Percentiles rank a stretch among this genome's conserved stretches.
These are phyloP conservation scores for Anseranas semipalmata DNA, from an alignment of 2,113 vertebrate genomes.

Conservation along the genomic window DNA sequence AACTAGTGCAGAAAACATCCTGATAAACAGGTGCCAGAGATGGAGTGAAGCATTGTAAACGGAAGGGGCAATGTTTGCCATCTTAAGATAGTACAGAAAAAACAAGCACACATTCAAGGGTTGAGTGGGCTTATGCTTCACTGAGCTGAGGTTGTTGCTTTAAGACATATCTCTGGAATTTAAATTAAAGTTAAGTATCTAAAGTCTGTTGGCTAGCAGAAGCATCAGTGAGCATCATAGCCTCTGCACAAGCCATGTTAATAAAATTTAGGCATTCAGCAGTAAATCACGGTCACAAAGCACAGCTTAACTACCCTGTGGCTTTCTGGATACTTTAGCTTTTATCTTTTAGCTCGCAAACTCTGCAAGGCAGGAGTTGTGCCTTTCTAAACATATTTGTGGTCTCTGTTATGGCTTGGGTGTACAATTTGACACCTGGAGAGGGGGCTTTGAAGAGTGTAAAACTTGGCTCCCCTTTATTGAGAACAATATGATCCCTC, in stretches of 20 bases:
- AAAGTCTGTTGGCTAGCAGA: not conserved
- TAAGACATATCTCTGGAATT: not conserved
- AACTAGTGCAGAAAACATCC: not conserved
- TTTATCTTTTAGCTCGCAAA: not conserved
- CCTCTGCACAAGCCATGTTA: not conserved
- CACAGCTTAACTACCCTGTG: not conserved
- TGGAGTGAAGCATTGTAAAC: not conserved
- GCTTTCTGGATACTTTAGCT: not conserved
- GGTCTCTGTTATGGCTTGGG: not conserved
- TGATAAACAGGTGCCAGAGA: not conserved
- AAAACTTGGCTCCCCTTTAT: not conserved
- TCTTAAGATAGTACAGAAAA: not conserved
- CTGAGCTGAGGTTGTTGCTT: not conserved
- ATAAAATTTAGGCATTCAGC: not conserved
- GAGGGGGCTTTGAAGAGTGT: not conserved
- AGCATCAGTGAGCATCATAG: rapidly evolving
- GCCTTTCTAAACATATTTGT: not conserved
- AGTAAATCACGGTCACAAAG: not conserved
- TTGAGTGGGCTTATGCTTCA: not conserved
- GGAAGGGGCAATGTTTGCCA: not conserved
- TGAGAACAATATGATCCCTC: not conserved
- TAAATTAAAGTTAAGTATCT: not conserved
- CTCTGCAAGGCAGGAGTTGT: not conserved
- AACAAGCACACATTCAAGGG: not conserved
- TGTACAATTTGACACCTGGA: not conserved